Conservation (phyloP, 2,113 vertebrate genomes). For the Athene noctua region DNA sequence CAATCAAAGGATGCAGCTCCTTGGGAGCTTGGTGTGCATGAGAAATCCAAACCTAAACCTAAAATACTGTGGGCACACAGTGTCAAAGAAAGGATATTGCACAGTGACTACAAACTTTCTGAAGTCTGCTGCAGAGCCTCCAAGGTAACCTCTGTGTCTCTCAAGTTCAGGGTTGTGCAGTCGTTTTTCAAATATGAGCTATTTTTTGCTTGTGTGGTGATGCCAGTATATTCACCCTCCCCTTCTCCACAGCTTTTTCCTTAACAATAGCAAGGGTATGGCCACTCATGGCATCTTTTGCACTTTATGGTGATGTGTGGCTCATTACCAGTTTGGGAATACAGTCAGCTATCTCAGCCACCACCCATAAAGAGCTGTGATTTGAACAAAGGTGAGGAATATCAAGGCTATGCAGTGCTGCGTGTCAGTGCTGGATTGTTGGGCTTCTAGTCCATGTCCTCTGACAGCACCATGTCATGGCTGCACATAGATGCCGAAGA, state of each 20-base stretch:
- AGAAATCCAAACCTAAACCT: slow-evolving; percentile 3
- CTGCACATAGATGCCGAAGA: background rate
- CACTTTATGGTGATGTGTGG: background rate
- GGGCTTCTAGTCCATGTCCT: fast-evolving
- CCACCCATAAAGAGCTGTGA: background rate
- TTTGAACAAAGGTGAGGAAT: background rate
- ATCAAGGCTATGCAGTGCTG: background rate
- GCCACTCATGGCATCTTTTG: background rate
- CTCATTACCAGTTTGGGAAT: background rate
- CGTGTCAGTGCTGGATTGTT: fast-evolving
- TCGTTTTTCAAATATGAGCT: background rate
- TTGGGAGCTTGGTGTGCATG: slow-evolving; percentile 5
- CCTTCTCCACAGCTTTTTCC: background rate
- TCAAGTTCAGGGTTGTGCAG: background rate
- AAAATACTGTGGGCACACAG: background rate
- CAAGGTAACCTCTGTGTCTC: background rate
- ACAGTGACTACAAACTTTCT: background rate
- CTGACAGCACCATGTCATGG: background rate
- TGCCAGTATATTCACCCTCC: background rate
- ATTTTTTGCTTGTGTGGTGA: background rate
- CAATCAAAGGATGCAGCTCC: background rate
- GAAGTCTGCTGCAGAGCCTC: background rate
- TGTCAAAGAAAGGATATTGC: background rate
- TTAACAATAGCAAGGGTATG: background rate
- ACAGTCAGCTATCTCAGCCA: background rate